phyloP scores from a whole-genome alignment of 2,113 vertebrate species.

The Laterallus jamaicensis region DNA sequence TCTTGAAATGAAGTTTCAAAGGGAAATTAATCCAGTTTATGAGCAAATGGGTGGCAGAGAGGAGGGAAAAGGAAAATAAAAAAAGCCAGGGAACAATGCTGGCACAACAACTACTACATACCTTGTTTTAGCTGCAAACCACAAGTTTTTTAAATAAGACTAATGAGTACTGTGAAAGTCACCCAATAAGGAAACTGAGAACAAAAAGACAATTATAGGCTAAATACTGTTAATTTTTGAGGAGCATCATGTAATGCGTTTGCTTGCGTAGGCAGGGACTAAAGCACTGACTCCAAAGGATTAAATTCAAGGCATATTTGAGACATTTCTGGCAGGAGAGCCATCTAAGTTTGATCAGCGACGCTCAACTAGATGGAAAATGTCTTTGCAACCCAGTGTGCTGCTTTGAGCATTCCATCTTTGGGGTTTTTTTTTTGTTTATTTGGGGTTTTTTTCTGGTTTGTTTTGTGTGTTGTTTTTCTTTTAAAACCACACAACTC shows the following conservation, averaged over 20 bases:
- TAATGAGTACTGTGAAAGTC: not conserved
- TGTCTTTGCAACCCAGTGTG: conserved; percentile 1
- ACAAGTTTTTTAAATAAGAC: not conserved
- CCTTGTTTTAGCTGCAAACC: not conserved
- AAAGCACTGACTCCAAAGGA: not conserved
- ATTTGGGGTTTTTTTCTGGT: too few species aligned
- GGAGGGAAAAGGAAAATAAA: not conserved
- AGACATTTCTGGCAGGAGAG: conserved; percentile 4
- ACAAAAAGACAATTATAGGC: not conserved
- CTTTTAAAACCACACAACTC: not conserved
- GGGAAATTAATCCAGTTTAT: not conserved
- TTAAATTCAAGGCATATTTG: not conserved
- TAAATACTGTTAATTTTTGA: not conserved
- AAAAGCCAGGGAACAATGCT: not conserved
- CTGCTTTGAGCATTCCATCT: not conserved
- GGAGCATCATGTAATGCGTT: not conserved
- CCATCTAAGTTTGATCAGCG: conserved; percentile 21
- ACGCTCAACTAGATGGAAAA: not conserved
- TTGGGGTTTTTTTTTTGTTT: not conserved
- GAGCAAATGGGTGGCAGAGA: not conserved
- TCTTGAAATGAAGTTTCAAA: not conserved
- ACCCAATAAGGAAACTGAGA: not conserved
- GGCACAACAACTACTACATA: not conserved
- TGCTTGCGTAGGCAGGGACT: not conserved
- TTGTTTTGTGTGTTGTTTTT: too few species aligned